Percentiles rank a stretch among this genome's conserved stretches.
These are phyloP conservation scores for Pogonus chalceus DNA, from an alignment of 1,140 invertebrate species.

Conservation along the genomic window DNA sequence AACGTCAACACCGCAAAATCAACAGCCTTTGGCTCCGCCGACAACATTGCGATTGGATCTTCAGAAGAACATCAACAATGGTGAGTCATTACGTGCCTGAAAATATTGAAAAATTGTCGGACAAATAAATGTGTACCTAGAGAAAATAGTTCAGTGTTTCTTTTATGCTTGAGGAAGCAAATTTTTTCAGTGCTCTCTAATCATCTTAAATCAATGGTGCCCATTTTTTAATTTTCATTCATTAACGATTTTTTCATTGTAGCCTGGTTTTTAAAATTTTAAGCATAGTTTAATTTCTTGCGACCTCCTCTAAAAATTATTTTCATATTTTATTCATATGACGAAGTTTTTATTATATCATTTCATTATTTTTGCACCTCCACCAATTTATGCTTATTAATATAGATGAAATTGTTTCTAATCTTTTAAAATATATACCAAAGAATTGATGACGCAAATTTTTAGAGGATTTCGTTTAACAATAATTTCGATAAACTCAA, in stretches of 20 bases:
- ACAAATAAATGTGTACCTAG: background rate
- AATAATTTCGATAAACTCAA: conserved; percentile 4
- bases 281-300: background rate
- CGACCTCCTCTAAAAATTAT: too few species aligned
- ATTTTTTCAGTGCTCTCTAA: background rate
- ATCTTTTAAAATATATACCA: too few species aligned
- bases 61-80: conserved; percentile 45
- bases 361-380: too few species aligned
- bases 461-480: too few species aligned
- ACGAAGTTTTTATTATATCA: background rate
- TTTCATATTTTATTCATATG: background rate
- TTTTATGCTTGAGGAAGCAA: background rate
- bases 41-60: conserved; percentile 38
- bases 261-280: background rate
- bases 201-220: background rate
- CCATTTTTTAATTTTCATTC: background rate
- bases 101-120: background rate
- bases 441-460: too few species aligned
- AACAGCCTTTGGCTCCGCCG: conserved; percentile 10
- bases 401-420: too few species aligned
- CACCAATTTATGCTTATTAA: too few species aligned
- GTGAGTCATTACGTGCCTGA: conserved; percentile 47
- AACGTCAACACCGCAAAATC: conserved; percentile 31
- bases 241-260: background rate
- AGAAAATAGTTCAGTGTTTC: background rate